These are phyloP conservation scores for Osmerus eperlanus DNA, from an alignment of 2,113 vertebrate species.

Conservation along the genomic window DNA sequence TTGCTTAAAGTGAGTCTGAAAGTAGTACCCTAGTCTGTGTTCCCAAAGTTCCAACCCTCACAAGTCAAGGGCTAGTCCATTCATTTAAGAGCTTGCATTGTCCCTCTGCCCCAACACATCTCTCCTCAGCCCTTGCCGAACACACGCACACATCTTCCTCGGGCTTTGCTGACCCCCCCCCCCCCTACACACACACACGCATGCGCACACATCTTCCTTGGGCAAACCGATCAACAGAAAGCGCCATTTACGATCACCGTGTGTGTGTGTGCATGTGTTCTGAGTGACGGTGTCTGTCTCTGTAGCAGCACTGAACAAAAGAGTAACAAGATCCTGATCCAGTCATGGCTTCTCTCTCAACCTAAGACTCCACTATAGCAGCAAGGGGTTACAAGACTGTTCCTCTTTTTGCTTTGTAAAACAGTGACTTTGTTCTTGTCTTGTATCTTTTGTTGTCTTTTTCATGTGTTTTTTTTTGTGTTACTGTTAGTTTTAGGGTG, in stretches of 20 bases:
- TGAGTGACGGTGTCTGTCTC: constrained; percentile 48
- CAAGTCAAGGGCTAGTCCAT: constrained; percentile 57
- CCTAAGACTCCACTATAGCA: constrained; percentile 31
- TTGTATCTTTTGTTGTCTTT: constrained; percentile 12
- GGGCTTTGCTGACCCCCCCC: not conserved
- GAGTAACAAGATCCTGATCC: constrained; percentile 28
- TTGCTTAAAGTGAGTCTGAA: too few species aligned
- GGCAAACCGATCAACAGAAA: constrained; percentile 61
- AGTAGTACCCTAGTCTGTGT: not conserved
- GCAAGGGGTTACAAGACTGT: constrained; percentile 48
- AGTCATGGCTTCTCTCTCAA: constrained; percentile 22
- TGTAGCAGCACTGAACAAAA: constrained; percentile 61
- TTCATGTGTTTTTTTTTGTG: constrained; percentile 41
- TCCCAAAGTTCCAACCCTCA: constrained; percentile 39
- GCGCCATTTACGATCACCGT: constrained; percentile 30
- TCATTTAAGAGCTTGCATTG: not conserved
- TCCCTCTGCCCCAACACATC: not conserved
- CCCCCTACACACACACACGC: not conserved
- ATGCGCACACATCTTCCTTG: constrained; percentile 19
- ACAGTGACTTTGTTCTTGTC: constrained; percentile 43
- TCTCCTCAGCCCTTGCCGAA: not conserved
- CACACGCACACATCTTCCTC: not conserved
- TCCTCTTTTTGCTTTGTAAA: constrained; percentile 48
- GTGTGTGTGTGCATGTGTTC: constrained; percentile 34
- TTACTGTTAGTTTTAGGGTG: constrained; percentile 34